phyloP scores from a whole-genome alignment of 2,888 invertebrate genomes.

The Drosophila pegasa region DNA sequence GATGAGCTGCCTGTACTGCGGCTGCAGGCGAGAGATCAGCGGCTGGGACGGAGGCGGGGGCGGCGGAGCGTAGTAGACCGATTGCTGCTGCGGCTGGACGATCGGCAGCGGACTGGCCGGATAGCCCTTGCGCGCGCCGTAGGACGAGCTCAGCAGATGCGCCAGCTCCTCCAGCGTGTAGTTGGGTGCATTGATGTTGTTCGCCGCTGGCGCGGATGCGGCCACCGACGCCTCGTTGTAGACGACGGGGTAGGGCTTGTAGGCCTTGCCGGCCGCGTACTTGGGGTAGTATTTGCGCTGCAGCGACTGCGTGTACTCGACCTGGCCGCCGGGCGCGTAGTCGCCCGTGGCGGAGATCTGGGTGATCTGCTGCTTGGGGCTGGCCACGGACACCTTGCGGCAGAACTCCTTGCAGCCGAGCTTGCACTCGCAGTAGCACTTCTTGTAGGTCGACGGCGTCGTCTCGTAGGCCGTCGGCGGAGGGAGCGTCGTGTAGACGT shows the following conservation, averaged over 20 bases:
- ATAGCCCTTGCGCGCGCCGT: conserved; percentile 55
- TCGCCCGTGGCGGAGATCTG: conserved; percentile 70
- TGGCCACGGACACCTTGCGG: conserved; percentile 67
- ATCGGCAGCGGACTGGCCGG: conserved; percentile 25
- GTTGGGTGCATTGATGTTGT: conserved; percentile 63
- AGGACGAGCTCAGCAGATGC: conserved; percentile 61
- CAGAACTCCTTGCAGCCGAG: conserved; percentile 81
- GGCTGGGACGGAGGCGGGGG: no score
- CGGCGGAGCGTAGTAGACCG: conserved; percentile 37
- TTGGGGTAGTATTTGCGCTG: conserved; percentile 67
- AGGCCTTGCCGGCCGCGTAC: conserved; percentile 32
- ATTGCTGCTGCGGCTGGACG: not conserved
- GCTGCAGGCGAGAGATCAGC: conserved; percentile 14
- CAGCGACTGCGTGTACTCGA: conserved; percentile 74
- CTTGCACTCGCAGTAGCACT: conserved; percentile 81
- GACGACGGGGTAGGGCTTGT: conserved; percentile 58
- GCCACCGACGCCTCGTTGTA: conserved; percentile 39
- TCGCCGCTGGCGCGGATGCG: conserved; percentile 35
- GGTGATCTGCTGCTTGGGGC: conserved; percentile 65
- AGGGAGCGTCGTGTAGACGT: conserved; percentile 11
- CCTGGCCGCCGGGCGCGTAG: conserved; percentile 59
- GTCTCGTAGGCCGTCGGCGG: conserved; percentile 5
- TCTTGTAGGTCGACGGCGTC: conserved; percentile 53
- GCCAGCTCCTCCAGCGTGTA: conserved; percentile 70
- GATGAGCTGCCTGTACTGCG: conserved; percentile 25